phyloP scores from a whole-genome alignment of 2,113 vertebrate genomes.

The Australoheros scitulus region DNA sequence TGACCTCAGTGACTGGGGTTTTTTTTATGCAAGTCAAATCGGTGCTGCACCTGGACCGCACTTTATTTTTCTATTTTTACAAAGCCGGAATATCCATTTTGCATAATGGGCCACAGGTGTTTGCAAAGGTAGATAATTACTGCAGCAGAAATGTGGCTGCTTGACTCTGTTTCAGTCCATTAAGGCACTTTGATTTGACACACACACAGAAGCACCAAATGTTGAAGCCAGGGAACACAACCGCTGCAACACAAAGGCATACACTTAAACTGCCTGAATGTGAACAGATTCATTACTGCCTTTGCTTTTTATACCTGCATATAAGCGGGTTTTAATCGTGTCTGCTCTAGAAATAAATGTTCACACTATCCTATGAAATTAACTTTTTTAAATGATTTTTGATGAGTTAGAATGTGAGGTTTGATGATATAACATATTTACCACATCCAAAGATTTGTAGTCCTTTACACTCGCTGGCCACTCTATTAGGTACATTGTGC shows the following conservation, averaged over 20 bases:
- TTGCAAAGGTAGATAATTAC: neutral
- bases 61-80: neutral
- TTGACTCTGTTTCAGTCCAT: neutral
- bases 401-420: neutral
- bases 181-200: slow-evolving; percentile 2
- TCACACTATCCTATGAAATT: neutral
- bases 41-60: neutral
- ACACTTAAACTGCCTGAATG: neutral
- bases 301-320: neutral
- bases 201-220: neutral
- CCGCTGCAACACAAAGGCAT: neutral
- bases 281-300: neutral
- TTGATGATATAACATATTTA: neutral
- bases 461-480: no score
- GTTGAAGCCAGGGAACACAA: neutral
- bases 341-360: neutral
- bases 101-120: slow-evolving; percentile 4
- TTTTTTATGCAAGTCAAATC: fast-evolving
- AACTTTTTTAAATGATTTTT: neutral
- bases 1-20: neutral
- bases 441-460: neutral
- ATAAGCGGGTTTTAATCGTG: neutral
- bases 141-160: neutral
- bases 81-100: neutral
- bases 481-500: neutral